Evolutionary conservation across 2,797 vertebrate genomes (phyloP).

Genomic region (Amblyraja radiata): DNA sequence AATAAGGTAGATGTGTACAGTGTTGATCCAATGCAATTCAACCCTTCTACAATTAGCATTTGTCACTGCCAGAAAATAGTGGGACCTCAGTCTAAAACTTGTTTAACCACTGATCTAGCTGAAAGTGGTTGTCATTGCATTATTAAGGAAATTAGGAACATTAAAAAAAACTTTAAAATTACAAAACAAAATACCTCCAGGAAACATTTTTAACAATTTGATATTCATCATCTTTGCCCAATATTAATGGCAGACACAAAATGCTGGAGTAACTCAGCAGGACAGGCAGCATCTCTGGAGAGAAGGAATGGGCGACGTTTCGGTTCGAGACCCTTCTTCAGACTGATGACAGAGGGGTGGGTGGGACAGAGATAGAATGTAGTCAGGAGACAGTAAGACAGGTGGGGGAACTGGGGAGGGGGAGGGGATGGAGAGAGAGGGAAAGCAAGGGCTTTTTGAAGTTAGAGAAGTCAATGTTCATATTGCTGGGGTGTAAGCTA

Average conservation of each 20-base stretch:
- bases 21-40: not conserved
- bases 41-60: not conserved
- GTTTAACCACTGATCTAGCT: not conserved
- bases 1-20: not conserved
- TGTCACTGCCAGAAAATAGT: not conserved
- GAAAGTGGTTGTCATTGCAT: not conserved
- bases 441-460: too few species aligned
- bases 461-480: too few species aligned
- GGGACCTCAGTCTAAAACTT: not conserved
- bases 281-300: too few species aligned
- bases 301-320: too few species aligned
- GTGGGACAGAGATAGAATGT: too few species aligned
- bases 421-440: too few species aligned
- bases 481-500: too few species aligned
- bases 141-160: not conserved
- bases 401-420: too few species aligned
- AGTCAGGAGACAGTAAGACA: too few species aligned
- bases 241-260: not conserved
- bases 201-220: not conserved
- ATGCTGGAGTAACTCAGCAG: too few species aligned
- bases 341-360: too few species aligned
- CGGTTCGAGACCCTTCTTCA: too few species aligned
- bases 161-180: not conserved
- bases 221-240: not conserved
- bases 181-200: not conserved